phyloP scores from a whole-genome alignment of 2,888 invertebrate species.

The Drosophila nr. perissopoda region DNA sequence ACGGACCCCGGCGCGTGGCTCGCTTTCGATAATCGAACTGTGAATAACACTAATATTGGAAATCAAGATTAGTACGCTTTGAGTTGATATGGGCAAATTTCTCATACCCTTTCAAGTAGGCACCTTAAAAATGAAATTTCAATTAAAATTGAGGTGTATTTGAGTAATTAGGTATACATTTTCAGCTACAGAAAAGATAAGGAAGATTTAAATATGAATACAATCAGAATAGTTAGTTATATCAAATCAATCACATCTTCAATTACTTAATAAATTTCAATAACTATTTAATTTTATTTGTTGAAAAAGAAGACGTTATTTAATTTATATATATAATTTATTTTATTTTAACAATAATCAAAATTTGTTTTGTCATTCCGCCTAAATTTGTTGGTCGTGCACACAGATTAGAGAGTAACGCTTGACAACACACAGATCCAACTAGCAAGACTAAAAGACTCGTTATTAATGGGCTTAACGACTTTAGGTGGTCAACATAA shows the following conservation, averaged over 20 bases:
- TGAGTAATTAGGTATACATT: neutral
- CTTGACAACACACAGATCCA: slow-evolving; percentile 21
- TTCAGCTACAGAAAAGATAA: neutral
- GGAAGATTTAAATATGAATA: neutral
- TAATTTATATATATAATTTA: neutral
- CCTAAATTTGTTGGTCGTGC: neutral
- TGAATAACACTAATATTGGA: slow-evolving; percentile 7
- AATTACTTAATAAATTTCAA: neutral
- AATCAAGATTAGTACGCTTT: slow-evolving; percentile 1
- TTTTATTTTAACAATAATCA: neutral
- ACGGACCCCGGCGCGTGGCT: slow-evolving; percentile 2
- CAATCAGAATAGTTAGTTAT: neutral
- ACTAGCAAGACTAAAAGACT: neutral
- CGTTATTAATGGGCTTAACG: slow-evolving; percentile 10
- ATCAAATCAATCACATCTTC: neutral
- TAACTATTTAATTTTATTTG: neutral
- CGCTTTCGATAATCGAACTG: slow-evolving; percentile 32
- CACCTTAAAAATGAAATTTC: neutral
- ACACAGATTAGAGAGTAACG: neutral
- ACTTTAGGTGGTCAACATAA: slow-evolving; percentile 4
- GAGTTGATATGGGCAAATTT: neutral
- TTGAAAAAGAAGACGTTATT: neutral
- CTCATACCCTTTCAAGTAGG: neutral
- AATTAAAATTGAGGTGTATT: neutral
- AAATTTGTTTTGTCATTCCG: neutral